A percentile compares a stretch with the other conserved stretches of the same genome.
Evolutionary conservation across 2,113 vertebrate species (phyloP).

Genomic region (Pseudois nayaur): DNA sequence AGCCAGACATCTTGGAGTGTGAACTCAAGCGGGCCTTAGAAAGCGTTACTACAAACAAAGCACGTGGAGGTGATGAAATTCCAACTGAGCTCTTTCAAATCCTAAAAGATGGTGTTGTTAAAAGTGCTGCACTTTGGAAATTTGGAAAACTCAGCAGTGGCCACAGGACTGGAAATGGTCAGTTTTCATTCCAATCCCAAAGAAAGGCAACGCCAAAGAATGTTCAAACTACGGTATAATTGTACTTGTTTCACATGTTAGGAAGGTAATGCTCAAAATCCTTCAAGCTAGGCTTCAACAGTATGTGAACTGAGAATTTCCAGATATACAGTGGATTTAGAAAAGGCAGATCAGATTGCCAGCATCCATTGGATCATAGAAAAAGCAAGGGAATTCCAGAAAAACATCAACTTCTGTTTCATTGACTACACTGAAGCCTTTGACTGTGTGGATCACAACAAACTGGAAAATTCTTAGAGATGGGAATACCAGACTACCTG

Average conservation of each 20-base stretch:
- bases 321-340: background rate
- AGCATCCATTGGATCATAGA: background rate
- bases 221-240: background rate
- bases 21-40: background rate
- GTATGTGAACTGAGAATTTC: background rate
- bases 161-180: background rate
- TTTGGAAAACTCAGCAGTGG: background rate
- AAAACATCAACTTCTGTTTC: background rate
- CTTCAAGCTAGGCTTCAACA: background rate
- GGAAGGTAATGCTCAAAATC: background rate
- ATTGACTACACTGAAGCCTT: background rate
- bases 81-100: background rate
- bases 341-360: background rate
- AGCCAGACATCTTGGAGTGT: background rate
- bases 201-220: background rate
- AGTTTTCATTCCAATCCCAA: background rate
- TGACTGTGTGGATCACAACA: background rate
- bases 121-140: background rate
- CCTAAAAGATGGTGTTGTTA: background rate
- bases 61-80: background rate
- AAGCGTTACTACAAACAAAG: background rate
- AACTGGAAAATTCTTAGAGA: background rate
- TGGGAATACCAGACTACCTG: background rate
- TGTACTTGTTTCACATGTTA: background rate
- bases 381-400: background rate